Conservation (phyloP, 1,140 invertebrate species). For the Conus ventricosus region DNA sequence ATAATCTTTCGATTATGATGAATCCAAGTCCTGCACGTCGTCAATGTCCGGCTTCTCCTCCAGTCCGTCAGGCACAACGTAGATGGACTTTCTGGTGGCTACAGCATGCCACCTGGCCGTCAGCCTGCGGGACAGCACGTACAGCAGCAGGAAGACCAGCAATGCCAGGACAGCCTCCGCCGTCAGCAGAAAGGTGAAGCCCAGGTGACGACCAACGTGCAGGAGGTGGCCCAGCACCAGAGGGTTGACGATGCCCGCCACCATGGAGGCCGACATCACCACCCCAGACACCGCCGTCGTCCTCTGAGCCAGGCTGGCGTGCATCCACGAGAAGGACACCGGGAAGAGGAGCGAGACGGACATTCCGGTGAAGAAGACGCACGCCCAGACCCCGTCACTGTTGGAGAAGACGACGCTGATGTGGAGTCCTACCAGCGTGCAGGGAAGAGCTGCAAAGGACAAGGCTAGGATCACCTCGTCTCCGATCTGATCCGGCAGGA, state of each 20-base stretch:
- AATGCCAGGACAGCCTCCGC: neutral
- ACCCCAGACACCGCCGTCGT: neutral
- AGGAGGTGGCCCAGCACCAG: slow-evolving; percentile 4
- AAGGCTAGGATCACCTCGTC: neutral
- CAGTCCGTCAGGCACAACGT: neutral
- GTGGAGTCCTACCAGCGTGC: slow-evolving; percentile 18
- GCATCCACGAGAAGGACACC: slow-evolving; percentile 13
- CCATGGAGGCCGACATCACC: neutral
- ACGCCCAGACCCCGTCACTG: slow-evolving; percentile 18
- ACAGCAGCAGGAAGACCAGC: neutral
- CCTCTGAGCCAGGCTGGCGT: neutral
- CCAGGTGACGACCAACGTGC: neutral
- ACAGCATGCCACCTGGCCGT: neutral
- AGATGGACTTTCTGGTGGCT: neutral
- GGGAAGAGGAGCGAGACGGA: slow-evolving; percentile 24
- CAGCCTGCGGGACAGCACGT: neutral
- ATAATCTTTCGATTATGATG: neutral
- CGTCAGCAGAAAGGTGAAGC: neutral
- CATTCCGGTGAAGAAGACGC: slow-evolving; percentile 16
- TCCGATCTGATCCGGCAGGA: neutral
- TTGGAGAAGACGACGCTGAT: neutral
- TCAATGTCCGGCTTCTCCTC: neutral
- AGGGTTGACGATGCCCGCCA: slow-evolving; percentile 27
- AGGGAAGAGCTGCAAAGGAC: neutral
- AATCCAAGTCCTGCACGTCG: neutral